A percentile compares a stretch with the other conserved stretches of the same genome.
Conservation (phyloP, 1,140 invertebrate species). For the Euschistus heros region DNA sequence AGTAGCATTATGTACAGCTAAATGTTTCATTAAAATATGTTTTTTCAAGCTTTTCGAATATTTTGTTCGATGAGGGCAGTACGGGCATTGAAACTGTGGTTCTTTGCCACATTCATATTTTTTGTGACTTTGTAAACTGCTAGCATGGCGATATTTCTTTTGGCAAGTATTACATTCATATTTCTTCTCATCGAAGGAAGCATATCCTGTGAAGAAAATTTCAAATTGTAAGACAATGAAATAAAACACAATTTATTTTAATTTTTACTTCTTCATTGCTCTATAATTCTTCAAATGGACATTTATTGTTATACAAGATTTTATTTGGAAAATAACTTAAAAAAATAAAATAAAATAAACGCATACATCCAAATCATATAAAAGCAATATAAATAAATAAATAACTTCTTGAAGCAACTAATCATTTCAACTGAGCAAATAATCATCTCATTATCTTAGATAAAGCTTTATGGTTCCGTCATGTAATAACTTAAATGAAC, state of each 20-base stretch:
- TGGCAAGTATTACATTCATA: conserved; percentile 18
- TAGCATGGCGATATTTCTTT: conserved; percentile 40
- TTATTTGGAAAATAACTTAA: too few relatives aligned
- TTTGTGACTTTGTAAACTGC: conserved; percentile 49
- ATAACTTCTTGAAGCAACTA: too few relatives aligned
- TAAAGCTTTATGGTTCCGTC: too few relatives aligned
- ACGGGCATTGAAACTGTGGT: conserved; percentile 50
- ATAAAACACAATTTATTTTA: not conserved
- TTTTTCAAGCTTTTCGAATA: not conserved
- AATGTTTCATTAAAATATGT: conserved; percentile 2
- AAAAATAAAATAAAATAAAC: too few relatives aligned
- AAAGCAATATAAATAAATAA: too few relatives aligned
- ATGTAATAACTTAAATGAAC: too few relatives aligned
- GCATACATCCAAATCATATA: too few relatives aligned
- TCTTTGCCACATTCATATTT: conserved; percentile 53
- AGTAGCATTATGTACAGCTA: too few relatives aligned
- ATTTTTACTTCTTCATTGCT: not conserved
- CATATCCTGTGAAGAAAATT: not conserved
- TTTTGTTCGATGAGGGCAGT: conserved; percentile 36
- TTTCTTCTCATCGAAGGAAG: not conserved
- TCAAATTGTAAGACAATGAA: not conserved
- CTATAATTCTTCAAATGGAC: too few relatives aligned
- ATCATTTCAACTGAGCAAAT: too few relatives aligned
- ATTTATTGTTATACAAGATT: too few relatives aligned
- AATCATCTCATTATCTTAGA: too few relatives aligned